Evolutionary conservation across 2,113 vertebrate species (phyloP).

Genomic region (Xiphophorus couchianus): DNA sequence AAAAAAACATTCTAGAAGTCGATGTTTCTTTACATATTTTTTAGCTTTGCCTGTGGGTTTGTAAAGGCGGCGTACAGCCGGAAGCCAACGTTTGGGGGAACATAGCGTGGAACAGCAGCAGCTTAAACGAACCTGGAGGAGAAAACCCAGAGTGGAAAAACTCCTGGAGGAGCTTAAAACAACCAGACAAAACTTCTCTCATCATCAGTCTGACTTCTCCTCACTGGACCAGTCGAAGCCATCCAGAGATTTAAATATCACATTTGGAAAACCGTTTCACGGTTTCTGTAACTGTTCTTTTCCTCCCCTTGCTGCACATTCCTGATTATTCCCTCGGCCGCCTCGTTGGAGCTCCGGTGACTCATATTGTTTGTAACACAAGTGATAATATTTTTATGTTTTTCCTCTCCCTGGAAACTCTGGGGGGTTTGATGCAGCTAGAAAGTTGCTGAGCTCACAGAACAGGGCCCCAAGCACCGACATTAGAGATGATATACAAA

Average conservation of each 20-base stretch:
- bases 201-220: background rate
- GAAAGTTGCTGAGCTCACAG: conserved; percentile 74
- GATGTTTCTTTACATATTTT: too few relatives aligned
- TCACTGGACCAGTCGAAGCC: background rate
- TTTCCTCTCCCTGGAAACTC: conserved; percentile 62
- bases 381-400: conserved; percentile 69
- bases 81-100: too few relatives aligned
- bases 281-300: conserved; percentile 28
- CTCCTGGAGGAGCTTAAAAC: background rate
- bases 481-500: conserved; percentile 70
- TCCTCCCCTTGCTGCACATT: conserved; percentile 28
- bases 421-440: conserved; percentile 64
- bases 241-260: background rate
- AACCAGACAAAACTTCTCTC: background rate
- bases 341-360: conserved; percentile 53
- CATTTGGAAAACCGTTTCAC: conserved; percentile 10
- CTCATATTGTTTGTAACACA: conserved; percentile 68
- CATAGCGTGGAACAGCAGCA: too few relatives aligned
- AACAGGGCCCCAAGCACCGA: conserved; percentile 57
- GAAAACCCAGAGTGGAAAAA: background rate
- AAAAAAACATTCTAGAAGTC: too few relatives aligned
- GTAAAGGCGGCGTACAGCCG: too few relatives aligned
- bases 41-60: too few relatives aligned
- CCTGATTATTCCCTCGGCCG: conserved; percentile 49
- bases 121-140: background rate